These are phyloP conservation scores for Silurus glanis DNA, from an alignment of 2,113 vertebrate genomes.

Conservation along the genomic window DNA sequence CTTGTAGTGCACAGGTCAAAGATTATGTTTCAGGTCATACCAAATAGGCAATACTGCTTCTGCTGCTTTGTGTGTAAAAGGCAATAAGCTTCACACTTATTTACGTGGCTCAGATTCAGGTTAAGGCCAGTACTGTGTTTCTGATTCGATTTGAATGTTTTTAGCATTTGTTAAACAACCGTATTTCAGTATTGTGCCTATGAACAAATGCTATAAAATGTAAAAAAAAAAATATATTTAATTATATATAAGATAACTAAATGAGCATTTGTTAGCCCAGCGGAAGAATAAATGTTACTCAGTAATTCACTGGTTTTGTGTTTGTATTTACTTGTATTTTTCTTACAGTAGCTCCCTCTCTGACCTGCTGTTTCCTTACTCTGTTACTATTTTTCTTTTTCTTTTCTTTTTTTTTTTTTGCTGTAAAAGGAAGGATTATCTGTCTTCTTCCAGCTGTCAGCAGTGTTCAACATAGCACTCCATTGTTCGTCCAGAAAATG, in stretches of 20 bases:
- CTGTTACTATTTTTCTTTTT: not conserved
- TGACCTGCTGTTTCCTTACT: not conserved
- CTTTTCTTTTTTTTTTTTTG: not conserved
- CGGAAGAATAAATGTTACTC: not conserved
- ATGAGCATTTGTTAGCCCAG: not conserved
- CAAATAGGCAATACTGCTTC: not conserved
- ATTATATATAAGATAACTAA: not conserved
- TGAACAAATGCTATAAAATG: not conserved
- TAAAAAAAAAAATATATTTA: not conserved
- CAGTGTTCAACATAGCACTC: not conserved
- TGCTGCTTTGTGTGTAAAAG: not conserved
- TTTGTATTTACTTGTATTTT: not conserved
- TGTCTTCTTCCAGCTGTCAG: not conserved
- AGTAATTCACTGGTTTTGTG: not conserved
- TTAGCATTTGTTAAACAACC: not conserved
- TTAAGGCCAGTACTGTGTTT: not conserved
- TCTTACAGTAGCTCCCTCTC: not conserved
- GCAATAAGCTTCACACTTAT: not conserved
- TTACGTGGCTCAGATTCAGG: not conserved
- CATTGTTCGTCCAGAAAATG: not conserved
- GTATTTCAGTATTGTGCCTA: not conserved
- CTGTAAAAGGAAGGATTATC: not conserved
- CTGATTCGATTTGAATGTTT: not conserved
- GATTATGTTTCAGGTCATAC: not conserved
- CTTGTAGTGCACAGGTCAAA: not conserved